Conservation (phyloP, 2,888 invertebrate species). For the Hyposoter didymator region DNA sequence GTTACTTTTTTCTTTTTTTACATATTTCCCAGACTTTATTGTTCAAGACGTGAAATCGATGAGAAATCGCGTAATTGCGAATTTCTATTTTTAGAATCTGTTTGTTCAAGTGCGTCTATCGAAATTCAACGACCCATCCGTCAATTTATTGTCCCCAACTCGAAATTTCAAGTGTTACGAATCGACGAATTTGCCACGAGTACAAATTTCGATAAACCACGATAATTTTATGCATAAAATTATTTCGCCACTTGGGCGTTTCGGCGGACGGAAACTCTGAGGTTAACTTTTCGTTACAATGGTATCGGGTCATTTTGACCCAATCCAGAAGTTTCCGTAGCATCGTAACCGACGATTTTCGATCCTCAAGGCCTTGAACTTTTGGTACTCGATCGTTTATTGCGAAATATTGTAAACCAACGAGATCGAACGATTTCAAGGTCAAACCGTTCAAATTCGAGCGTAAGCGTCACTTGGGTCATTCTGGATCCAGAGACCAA, state of each 20-base stretch:
- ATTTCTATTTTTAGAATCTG: neutral
- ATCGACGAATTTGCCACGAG: neutral
- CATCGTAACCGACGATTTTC: neutral
- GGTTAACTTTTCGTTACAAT: neutral
- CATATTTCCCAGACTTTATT: neutral
- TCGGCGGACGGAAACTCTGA: neutral
- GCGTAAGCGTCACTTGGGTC: neutral
- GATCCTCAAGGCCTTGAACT: neutral
- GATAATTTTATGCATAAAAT: neutral
- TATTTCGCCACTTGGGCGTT: neutral
- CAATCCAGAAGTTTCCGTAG: neutral
- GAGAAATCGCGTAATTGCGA: neutral
- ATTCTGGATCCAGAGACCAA: neutral
- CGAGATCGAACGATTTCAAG: neutral
- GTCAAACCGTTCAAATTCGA: neutral
- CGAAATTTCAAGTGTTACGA: conserved; percentile 11
- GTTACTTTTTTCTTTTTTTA: conserved; percentile 13
- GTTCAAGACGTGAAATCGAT: neutral
- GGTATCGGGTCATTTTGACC: neutral
- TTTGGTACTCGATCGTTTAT: neutral
- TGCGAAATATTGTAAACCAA: neutral
- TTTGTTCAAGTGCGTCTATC: conserved; percentile 16
- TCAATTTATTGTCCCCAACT: neutral
- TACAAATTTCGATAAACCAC: neutral
- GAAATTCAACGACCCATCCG: neutral